These are phyloP conservation scores for Heterotilapia buettikoferi DNA, from an alignment of 2,113 vertebrate species.

Conservation along the genomic window DNA sequence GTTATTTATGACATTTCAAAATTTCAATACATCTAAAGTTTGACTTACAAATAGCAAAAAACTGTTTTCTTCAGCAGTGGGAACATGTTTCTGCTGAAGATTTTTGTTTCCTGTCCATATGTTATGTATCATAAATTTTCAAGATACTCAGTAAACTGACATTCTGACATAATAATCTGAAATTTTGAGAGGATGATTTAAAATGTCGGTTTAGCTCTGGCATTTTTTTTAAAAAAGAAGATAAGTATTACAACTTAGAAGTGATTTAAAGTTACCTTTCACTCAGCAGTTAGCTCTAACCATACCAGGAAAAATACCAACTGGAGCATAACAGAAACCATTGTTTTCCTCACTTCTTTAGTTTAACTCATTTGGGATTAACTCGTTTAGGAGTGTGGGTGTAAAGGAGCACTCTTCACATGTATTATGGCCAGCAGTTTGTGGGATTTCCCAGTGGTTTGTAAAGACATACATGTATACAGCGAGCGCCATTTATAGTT, in stretches of 20 bases:
- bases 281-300: not conserved
- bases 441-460: not conserved
- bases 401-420: not conserved
- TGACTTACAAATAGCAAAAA: not conserved
- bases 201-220: not conserved
- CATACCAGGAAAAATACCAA: not conserved
- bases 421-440: not conserved
- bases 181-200: not conserved
- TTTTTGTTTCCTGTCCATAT: not conserved
- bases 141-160: not conserved
- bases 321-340: not conserved
- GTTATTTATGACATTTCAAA: not conserved
- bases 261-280: not conserved
- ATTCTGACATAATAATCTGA: not conserved
- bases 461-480: not conserved
- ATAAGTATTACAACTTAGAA: not conserved
- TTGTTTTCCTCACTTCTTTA: not conserved
- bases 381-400: not conserved
- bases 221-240: not conserved
- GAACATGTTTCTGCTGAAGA: not conserved
- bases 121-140: not conserved
- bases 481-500: not conserved
- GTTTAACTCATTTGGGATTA: not conserved
- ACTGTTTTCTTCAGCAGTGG: not conserved
- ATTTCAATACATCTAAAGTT: not conserved